Evolutionary conservation across 2,113 vertebrate genomes (phyloP), one percentile per base, ranked within the genome.

Genomic region (Bubo scandiacus): DNA sequence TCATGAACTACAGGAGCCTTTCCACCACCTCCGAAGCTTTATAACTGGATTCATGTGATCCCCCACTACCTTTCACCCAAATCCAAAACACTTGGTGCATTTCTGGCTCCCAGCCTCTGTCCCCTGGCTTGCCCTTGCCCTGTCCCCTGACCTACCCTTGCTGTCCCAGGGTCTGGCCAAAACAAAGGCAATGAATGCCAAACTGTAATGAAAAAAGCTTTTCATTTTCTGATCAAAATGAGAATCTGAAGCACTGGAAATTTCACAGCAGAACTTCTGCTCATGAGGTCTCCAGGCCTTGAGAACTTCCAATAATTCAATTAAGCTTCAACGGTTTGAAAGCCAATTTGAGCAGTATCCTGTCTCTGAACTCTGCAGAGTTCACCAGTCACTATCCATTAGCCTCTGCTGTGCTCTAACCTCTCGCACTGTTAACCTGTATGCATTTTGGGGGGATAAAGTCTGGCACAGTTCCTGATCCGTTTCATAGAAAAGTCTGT

Each of bases 371-470:
- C 58, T 70, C 80, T 58, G 55, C 13, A 26, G 58, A 87, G 91
- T 75, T 94, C 94, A 91, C 90, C 80, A 88, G 91, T 97, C 96
- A 88, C 83, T 89, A 67, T 83, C 75, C 71, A 88, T 97, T 88
- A 96, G 70, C 19, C 40, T 83, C 81, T 83, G 54, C 66, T 2
- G 0, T 43, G 78, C 85, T 87, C 62, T 86, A 66, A 81, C 86
- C 92, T 95, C 88, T 92, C 94, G 84, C 72, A 74, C 72, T 38
- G 51, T 36, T 96, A 92, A 91, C 86, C 92, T 94, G 71, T 9
- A 2, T 52, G 23, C 40, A 62, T 91, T 92, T 34, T 70, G 20
- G 55, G 81, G 66, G 54, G 42, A 71, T 70, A 70, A 90, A 86
- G 45, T 63, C 95, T 90, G 84, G 92, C 78, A 77, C 49, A 73